phyloP scores from a whole-genome alignment of 2,113 vertebrate species.

The Melanotaenia duboulayi region DNA sequence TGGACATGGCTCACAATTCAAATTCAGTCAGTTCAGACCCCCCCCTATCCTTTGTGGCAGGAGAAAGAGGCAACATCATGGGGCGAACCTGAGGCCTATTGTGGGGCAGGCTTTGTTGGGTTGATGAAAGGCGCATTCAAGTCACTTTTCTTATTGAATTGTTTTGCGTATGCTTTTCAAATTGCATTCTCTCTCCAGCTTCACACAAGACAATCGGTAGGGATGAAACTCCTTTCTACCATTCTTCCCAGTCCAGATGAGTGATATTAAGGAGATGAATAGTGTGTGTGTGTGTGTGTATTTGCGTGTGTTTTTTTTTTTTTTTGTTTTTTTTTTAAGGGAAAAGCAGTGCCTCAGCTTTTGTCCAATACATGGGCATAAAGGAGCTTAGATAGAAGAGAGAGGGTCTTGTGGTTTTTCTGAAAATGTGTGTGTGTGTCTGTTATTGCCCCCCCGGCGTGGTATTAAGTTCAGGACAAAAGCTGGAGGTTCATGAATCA shows the following conservation, averaged over 20 bases:
- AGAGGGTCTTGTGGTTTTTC: conserved; percentile 74
- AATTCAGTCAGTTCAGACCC: conserved; percentile 47
- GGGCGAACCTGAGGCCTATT: conserved; percentile 79
- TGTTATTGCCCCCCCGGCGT: conserved; percentile 79
- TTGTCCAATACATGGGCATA: conserved; percentile 76
- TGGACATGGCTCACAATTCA: conserved; percentile 56
- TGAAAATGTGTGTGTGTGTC: conserved; percentile 68
- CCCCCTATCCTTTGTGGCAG: conserved; percentile 55
- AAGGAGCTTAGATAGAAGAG: conserved; percentile 72
- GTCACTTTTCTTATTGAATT: conserved; percentile 85
- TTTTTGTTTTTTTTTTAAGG: conserved; percentile 39
- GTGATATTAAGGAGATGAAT: conserved; percentile 82
- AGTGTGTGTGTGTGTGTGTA: conserved; percentile 58
- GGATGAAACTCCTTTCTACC: conserved; percentile 78
- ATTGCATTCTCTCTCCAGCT: conserved; percentile 73
- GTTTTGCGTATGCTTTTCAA: conserved; percentile 81
- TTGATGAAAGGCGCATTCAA: conserved; percentile 83
- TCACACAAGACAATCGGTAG: conserved; percentile 79
- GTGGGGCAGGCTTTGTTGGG: conserved; percentile 77
- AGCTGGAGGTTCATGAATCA: conserved; percentile 82
- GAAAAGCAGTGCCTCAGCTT: conserved; percentile 67
- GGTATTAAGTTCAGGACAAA: conserved; percentile 83
- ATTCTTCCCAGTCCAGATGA: conserved; percentile 77
- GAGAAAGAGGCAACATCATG: conserved; percentile 78
- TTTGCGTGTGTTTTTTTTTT: conserved; percentile 40